Evolutionary conservation across 1,140 invertebrate genomes (phyloP), one percentile per base, ranked within the genome.

Genomic region (Subanguina moxae): DNA sequence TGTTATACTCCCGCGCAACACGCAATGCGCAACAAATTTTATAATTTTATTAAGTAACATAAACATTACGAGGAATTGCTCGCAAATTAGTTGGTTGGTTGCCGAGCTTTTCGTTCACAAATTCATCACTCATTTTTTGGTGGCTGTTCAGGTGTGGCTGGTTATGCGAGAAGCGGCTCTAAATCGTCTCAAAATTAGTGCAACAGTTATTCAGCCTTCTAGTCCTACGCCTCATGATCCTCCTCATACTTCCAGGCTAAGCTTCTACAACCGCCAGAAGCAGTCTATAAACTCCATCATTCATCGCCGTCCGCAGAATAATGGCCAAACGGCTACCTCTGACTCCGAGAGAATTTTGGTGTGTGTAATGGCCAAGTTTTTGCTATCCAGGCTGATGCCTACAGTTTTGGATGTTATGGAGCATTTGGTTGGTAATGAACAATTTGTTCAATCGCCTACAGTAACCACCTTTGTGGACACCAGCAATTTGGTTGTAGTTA

Each of bases 271-370:
- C 32, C 32, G 32, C 11, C 32, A 38, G 11, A 38, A 38, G 32
- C 32, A 38, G 32, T 38, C 32, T 11, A 38, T 38, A 38, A 38
- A 11, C 11, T 38, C 32, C 3, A 38, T 11, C 32, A 38, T 38
- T 38, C 32, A 38, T 38, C 32, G 32, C 11, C 32, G 11, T 38
- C 32, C 32, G 3, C 32, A 38, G 11, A 38, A 38, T 38, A 38
- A 11, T 38, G 32, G 32, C 11, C 32, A 38, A 38, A 11, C 32
- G 11, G 32, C 32, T 38, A 38, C 32, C 32, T 38, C 32, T 38
- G 73, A 75, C 45, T 71, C 73, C 25, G 74, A 75, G 46, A 72
- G 63, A 64, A 76, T 75, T 57, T 62, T 75, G 13, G 25, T 75
- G 1, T 64, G 32, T 52, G 74, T 75, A 8, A 76, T 76, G 46